Conservation (phyloP, 1,140 invertebrate species). For the Drosophila oshimai region DNA sequence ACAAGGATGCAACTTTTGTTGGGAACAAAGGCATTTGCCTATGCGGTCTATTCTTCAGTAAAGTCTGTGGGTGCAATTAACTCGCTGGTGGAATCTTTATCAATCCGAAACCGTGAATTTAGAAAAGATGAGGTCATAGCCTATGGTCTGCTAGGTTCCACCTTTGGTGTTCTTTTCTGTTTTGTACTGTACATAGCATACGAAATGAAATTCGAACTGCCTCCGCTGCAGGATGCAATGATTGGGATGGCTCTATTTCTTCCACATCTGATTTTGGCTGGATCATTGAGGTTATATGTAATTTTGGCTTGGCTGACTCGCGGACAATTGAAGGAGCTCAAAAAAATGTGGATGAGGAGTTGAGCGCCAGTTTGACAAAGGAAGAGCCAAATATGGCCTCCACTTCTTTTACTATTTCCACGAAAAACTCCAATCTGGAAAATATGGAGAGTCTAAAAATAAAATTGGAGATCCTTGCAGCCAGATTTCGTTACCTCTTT, state of each 20-base stretch:
- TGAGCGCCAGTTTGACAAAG: neutral
- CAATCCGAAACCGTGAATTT: neutral
- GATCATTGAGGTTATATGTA: constrained; percentile 51
- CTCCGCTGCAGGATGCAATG: constrained; percentile 60
- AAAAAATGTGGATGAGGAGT: constrained; percentile 8
- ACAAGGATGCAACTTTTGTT: constrained; percentile 56
- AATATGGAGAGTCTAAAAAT: constrained; percentile 5
- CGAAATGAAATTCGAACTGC: constrained; percentile 71
- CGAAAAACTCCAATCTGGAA: neutral
- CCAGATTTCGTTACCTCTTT: constrained; percentile 13
- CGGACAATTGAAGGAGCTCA: constrained; percentile 17
- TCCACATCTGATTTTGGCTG: constrained; percentile 59
- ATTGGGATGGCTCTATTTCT: constrained; percentile 58
- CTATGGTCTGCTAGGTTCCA: constrained; percentile 57
- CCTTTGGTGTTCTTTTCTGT: constrained; percentile 35
- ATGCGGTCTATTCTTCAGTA: constrained; percentile 46
- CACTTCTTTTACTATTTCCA: constrained; percentile 5
- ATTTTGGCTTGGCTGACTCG: constrained; percentile 43
- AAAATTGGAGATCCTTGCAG: constrained; percentile 32
- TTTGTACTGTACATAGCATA: constrained; percentile 66
- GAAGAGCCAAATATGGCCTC: constrained; percentile 10
- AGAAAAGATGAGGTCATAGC: constrained; percentile 26
- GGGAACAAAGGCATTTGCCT: constrained; percentile 50
- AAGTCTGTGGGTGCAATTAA: constrained; percentile 28
- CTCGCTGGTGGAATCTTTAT: constrained; percentile 18